Evolutionary conservation across 2,113 vertebrate species (phyloP).

Genomic region (Sander vitreus): DNA sequence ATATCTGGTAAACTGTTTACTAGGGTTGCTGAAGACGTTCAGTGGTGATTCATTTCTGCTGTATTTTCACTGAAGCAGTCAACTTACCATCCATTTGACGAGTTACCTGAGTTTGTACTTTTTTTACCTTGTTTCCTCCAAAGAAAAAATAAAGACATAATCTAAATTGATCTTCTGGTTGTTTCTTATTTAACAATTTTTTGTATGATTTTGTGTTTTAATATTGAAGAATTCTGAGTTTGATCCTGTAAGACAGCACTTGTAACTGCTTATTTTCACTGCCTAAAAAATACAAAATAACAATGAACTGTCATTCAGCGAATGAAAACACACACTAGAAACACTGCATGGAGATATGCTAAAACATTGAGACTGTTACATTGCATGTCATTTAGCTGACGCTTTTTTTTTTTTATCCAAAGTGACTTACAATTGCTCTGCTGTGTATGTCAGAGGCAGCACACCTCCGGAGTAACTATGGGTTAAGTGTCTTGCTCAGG

Average conservation of each 20-base stretch:
- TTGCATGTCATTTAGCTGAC: no score
- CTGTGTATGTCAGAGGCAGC: no score
- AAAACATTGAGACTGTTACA: background rate
- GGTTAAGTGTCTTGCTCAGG: no score
- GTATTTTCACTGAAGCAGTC: background rate
- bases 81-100: background rate
- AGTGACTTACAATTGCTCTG: no score
- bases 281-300: background rate
- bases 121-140: slow-evolving; percentile 7
- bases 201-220: background rate
- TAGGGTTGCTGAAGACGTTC: slow-evolving; percentile 6
- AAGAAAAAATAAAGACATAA: slow-evolving; percentile 44
- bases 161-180: background rate
- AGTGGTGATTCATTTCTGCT: slow-evolving; percentile 8
- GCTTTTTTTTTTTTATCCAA: no score
- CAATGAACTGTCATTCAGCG: background rate
- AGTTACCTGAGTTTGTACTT: slow-evolving; percentile 10
- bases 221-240: background rate
- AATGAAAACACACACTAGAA: background rate
- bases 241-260: background rate
- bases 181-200: background rate
- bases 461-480: no score
- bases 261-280: background rate
- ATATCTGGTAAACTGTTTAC: slow-evolving; percentile 46
- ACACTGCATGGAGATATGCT: background rate